These are phyloP conservation scores for Astropecten irregularis DNA, from an alignment of 53 echinoderm and acorn worm species.

Conservation along the genomic window DNA sequence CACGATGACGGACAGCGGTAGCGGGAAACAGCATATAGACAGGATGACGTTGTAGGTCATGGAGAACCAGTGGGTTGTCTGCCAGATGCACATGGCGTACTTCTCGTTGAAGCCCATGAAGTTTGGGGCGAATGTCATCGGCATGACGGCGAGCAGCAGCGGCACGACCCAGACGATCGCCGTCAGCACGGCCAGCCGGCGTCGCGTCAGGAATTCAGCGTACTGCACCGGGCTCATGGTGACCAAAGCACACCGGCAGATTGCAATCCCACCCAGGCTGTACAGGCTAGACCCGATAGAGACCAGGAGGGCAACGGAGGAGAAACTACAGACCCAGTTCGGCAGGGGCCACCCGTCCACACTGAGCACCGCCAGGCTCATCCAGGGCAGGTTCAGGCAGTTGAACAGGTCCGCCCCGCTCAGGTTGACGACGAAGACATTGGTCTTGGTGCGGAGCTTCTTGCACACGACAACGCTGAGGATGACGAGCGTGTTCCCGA, in stretches of 20 bases:
- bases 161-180: conserved; percentile 76
- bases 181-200: conserved; percentile 56
- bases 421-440: conserved; percentile 56
- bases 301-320: conserved; percentile 64
- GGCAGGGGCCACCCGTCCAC: conserved; percentile 72
- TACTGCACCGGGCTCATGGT: conserved; percentile 68
- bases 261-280: conserved; percentile 82
- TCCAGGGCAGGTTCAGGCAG: conserved; percentile 74
- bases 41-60: conserved; percentile 74
- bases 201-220: conserved; percentile 62
- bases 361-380: conserved; percentile 61
- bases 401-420: conserved; percentile 63
- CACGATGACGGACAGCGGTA: conserved; percentile 61
- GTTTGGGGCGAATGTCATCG: conserved; percentile 56
- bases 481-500: conserved; percentile 77
- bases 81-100: conserved; percentile 87
- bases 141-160: conserved; percentile 51
- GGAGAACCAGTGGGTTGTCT: conserved; percentile 69
- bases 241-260: conserved; percentile 83
- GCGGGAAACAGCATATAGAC: conserved; percentile 63
- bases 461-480: conserved; percentile 61
- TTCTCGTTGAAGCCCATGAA: conserved; percentile 77
- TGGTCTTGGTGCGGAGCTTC: conserved; percentile 70
- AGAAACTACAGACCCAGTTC: conserved; percentile 73
- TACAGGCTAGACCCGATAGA: conserved; percentile 85